These are phyloP conservation scores for Nycteola revayana DNA, from an alignment of 2,888 invertebrate genomes.

Conservation along the genomic window DNA sequence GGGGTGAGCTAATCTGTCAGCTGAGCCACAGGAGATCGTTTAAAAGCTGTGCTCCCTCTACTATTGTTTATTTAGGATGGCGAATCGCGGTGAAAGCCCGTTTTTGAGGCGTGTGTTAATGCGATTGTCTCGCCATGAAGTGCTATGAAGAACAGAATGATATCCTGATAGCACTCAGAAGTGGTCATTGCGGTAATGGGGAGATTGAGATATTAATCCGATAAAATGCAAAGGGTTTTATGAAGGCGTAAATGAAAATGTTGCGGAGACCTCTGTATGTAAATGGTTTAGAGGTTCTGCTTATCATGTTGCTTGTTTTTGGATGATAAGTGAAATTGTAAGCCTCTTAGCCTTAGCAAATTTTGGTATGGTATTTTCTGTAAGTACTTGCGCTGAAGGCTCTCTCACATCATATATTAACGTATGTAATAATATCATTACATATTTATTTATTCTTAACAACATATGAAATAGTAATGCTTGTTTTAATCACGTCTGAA, in stretches of 20 bases:
- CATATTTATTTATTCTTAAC: too few relatives aligned
- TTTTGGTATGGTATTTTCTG: slow-evolving; percentile 15
- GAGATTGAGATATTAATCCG: slow-evolving; percentile 45
- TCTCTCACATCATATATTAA: too few relatives aligned
- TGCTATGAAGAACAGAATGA: slow-evolving; percentile 46
- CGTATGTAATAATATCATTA: too few relatives aligned
- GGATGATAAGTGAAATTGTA: slow-evolving; percentile 19
- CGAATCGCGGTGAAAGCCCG: slow-evolving; percentile 69
- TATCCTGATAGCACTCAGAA: slow-evolving; percentile 47
- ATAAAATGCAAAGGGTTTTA: slow-evolving; percentile 32
- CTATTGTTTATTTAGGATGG: slow-evolving; percentile 81
- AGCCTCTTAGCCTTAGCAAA: slow-evolving; percentile 23
- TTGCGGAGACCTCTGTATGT: background rate
- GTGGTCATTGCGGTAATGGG: slow-evolving; percentile 39
- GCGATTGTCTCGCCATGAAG: slow-evolving; percentile 70
- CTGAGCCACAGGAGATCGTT: slow-evolving; percentile 76
- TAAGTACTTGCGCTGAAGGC: too few relatives aligned
- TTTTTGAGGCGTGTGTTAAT: slow-evolving; percentile 76
- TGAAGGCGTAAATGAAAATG: slow-evolving; percentile 15
- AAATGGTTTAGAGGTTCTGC: background rate
- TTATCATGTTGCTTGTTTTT: background rate
- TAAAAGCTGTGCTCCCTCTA: slow-evolving; percentile 74
- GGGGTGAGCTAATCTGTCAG: slow-evolving; percentile 77
- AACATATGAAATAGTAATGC: too few relatives aligned
- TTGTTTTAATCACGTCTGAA: too few relatives aligned